phyloP scores from a whole-genome alignment of 2,797 vertebrate species.

The Sebastes diaconus region DNA sequence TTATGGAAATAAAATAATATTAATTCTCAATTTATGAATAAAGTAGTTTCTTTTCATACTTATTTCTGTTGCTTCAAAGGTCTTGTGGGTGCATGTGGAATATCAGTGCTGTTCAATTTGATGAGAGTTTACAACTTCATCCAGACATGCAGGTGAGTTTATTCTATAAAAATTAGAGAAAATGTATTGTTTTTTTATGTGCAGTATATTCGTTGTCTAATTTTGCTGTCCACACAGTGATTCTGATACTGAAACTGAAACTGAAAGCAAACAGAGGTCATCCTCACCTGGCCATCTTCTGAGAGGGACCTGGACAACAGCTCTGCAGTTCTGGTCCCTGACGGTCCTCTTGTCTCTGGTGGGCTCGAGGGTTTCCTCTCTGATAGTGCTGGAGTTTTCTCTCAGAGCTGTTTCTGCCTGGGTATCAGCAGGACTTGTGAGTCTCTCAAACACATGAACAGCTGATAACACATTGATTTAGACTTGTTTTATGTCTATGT shows the following conservation, averaged over 20 bases:
- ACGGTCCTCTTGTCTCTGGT: constrained; percentile 78
- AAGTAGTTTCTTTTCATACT: not conserved
- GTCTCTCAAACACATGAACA: not conserved
- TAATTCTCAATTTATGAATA: not conserved
- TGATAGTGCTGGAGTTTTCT: constrained; percentile 91
- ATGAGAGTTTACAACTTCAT: constrained; percentile 86
- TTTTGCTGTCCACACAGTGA: constrained; percentile 38
- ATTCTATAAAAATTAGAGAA: not conserved
- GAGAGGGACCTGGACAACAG: constrained; percentile 44
- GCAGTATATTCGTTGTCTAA: not conserved
- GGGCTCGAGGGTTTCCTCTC: constrained; percentile 84
- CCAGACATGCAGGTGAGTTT: constrained; percentile 84
- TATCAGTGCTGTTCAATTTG: constrained; percentile 85
- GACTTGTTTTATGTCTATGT: not conserved
- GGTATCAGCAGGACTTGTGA: constrained; percentile 80
- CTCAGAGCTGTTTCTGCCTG: constrained; percentile 82
- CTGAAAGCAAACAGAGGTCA: constrained; percentile 12
- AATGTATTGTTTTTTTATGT: not conserved
- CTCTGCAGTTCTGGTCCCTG: constrained; percentile 77
- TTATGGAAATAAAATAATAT: not conserved
- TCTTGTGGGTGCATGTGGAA: constrained; percentile 85
- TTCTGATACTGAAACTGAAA: constrained; percentile 34
- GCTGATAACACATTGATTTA: not conserved
- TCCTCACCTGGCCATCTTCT: not conserved
- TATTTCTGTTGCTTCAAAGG: constrained; percentile 69